Base-by-base conservation (phyloP, 1,140 invertebrate genomes). In the Lepidurus couesii region DNA sequence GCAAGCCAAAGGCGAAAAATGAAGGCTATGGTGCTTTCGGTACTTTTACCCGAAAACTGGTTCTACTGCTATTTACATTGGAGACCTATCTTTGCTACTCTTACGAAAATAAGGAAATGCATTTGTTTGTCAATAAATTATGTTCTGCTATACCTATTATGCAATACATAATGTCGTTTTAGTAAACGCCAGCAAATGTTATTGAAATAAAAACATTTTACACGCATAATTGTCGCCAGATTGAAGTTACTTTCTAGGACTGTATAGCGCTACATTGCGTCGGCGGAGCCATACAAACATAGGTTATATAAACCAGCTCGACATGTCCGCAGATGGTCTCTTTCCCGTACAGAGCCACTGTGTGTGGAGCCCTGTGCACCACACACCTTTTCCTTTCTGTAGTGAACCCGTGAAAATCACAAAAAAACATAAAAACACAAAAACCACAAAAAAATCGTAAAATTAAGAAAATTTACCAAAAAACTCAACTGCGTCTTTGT, bases 351-450 rank as follows among this genome's bases (percentile, higher is more conserved):
- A 65, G 53, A 65, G 53, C 53, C 53, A 21, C 53, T 16, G 53
- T 65, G 53, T 65, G 53, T 65, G 53, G 53, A 65, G 53, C 53
- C 53, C 13, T 65, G 53, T 65, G 53, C 53, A 65, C 53, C 53
- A 65, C 53, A 65, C 53, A 65, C 53, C 53, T 65, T 65, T 65
- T 65, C 53, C 53, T 65, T 65, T 65, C 53, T 65, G 53, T 65
- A 65, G 53, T 65, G 53, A 65, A 65, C 53, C 53, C 53, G 53
- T 65, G 53, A 65, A 65, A 65, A 65, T 21, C 13, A 65, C 53
- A 65, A 65, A 65, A 65, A 65, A 65, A 65, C 53, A 65, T 65
- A 65, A 65, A 47, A 65, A 65, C n/a, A 65, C 7, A 65, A 34
- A 65, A 65, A 65, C 13, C n/a, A 13, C 53, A 65, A 65, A 65